Evolutionary conservation across 2,113 vertebrate genomes (phyloP).

Genomic region (Neoarius graeffei): DNA sequence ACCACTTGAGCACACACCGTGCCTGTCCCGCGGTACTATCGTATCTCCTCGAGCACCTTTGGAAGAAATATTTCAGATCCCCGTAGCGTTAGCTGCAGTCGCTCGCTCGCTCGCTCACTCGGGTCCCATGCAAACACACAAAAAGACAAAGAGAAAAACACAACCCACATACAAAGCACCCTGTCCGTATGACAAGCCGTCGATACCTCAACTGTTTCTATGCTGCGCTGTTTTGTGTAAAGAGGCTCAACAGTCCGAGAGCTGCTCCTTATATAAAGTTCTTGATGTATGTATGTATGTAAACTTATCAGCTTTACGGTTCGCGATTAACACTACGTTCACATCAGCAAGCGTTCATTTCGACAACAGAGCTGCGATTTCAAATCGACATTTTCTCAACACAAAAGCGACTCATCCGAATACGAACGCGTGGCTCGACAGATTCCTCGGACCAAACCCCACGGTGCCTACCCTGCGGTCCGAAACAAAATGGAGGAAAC

Average conservation of each 20-base stretch:
- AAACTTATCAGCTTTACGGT: neutral
- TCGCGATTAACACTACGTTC: neutral
- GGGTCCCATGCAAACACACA: neutral
- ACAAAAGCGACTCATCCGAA: neutral
- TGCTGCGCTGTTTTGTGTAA: slow-evolving; percentile 38
- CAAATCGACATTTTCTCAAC: neutral
- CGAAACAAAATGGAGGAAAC: neutral
- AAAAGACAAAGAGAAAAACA: slow-evolving; percentile 17
- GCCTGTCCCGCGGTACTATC: slow-evolving; percentile 75
- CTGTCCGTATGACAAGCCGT: slow-evolving; percentile 48
- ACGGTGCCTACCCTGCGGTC: neutral
- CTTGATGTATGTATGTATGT: neutral
- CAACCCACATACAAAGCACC: neutral
- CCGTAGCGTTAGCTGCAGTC: slow-evolving; percentile 62
- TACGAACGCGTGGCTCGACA: neutral
- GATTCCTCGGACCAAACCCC: neutral
- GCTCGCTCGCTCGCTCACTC: slow-evolving; percentile 24
- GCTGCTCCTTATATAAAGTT: neutral
- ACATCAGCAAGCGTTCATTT: neutral
- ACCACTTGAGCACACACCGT: slow-evolving; percentile 63
- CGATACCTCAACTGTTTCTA: slow-evolving; percentile 68
- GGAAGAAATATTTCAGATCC: neutral
- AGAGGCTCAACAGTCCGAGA: neutral
- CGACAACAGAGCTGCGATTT: neutral
- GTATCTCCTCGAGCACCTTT: slow-evolving; percentile 73